A percentile compares a stretch with the other conserved stretches of the same genome.
Conservation (phyloP, 2,888 invertebrate species). For the Belgica antarctica region DNA sequence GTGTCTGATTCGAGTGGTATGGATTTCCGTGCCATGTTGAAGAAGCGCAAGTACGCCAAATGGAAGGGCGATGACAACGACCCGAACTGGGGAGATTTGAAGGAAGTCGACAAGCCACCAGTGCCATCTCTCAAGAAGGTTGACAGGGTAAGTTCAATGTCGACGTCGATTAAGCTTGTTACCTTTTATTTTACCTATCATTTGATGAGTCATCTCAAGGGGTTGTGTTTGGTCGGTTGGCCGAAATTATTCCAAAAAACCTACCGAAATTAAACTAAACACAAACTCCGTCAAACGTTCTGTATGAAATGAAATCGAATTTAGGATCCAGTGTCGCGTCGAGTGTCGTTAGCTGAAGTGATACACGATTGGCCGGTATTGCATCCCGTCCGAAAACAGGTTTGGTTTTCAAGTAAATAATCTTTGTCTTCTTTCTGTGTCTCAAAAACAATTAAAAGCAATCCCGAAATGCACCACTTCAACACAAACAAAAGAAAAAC, state of each 20-base stretch:
- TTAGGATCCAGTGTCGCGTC: conserved; percentile 62
- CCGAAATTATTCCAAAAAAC: too few relatives aligned
- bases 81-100: conserved; percentile 89
- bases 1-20: conserved; percentile 97
- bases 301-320: conserved; percentile 40
- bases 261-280: too few relatives aligned
- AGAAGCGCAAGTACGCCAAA: conserved; percentile 92
- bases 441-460: conserved; percentile 34
- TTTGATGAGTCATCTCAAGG: conserved; percentile 2
- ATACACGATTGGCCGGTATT: conserved; percentile 95
- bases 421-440: conserved; percentile 45
- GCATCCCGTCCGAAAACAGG: conserved; percentile 68
- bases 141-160: conserved; percentile 74
- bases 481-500: conserved; percentile 8
- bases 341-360: conserved; percentile 88
- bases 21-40: conserved; percentile 98
- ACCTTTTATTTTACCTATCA: conserved; percentile 42
- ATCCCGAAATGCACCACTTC: neutral
- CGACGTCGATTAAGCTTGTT: conserved; percentile 29
- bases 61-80: conserved; percentile 90
- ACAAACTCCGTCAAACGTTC: neutral
- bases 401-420: conserved; percentile 45
- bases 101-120: conserved; percentile 86
- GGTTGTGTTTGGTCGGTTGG: neutral
- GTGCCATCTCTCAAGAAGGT: conserved; percentile 86